Evolutionary conservation across 2,888 invertebrate species (phyloP).

Genomic region (Drosophila demipolita): DNA sequence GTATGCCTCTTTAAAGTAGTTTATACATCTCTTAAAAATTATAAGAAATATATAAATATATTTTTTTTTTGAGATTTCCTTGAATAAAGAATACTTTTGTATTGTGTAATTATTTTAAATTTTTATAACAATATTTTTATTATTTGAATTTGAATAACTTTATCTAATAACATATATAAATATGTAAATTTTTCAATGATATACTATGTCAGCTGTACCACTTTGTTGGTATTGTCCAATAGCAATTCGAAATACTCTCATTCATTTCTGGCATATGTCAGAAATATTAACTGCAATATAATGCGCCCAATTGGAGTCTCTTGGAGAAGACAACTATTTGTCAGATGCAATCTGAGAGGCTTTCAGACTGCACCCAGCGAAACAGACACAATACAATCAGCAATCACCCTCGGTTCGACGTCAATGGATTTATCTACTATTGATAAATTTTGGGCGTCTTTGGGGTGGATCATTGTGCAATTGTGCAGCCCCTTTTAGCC

Average conservation of each 20-base stretch:
- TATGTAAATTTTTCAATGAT: neutral
- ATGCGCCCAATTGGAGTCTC: conserved; percentile 20
- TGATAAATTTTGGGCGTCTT: conserved; percentile 48
- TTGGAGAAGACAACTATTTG: conserved; percentile 31
- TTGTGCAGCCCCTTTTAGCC: neutral
- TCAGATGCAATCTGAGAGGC: conserved; percentile 51
- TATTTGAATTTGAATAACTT: neutral
- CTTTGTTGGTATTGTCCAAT: neutral
- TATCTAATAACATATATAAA: neutral
- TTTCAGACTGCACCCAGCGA: conserved; percentile 12
- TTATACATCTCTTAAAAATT: neutral
- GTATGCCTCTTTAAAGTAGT: neutral
- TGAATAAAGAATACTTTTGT: neutral
- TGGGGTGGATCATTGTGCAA: conserved; percentile 15
- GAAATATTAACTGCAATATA: neutral
- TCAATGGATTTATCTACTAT: conserved; percentile 39
- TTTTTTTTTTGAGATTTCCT: neutral
- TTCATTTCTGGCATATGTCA: neutral
- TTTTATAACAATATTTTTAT: neutral
- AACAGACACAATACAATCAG: conserved; percentile 39
- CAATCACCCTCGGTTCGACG: conserved; percentile 36
- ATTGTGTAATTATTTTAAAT: neutral
- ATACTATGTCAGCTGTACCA: neutral
- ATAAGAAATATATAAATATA: neutral
- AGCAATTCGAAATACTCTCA: neutral